Conservation (phyloP, 2,113 vertebrate species). For the Esox niger region DNA sequence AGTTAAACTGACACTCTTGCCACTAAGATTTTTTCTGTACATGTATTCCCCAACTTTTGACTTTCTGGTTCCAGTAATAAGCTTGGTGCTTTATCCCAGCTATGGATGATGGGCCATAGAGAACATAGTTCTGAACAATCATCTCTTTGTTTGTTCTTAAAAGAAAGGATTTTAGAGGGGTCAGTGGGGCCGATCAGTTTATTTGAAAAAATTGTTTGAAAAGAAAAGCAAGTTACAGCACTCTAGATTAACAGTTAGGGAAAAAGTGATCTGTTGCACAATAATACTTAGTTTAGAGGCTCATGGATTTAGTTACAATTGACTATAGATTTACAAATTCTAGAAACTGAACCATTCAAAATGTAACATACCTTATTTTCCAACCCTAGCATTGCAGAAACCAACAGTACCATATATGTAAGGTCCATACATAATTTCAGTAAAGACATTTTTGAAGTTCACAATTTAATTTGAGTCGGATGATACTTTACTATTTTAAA, state of each 20-base stretch:
- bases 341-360: too few species aligned
- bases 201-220: constrained; percentile 5
- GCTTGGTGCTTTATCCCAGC: constrained; percentile 4
- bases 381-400: too few species aligned
- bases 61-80: background rate
- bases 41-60: constrained; percentile 11
- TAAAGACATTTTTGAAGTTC: background rate
- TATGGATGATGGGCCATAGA: background rate
- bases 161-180: constrained; percentile 1
- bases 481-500: constrained; percentile 1
- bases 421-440: background rate
- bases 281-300: background rate
- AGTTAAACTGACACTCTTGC: constrained; percentile 14
- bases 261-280: background rate
- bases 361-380: too few species aligned
- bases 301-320: background rate
- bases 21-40: background rate
- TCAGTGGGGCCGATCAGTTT: constrained; percentile 7
- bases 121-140: background rate
- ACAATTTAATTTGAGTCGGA: background rate
- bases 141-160: constrained; percentile 9
- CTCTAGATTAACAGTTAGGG: constrained; percentile 3
- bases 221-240: constrained; percentile 5
- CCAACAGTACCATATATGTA: background rate
- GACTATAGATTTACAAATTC: background rate